Base-by-base conservation (phyloP, 1,140 invertebrate species). In the Lepeophtheirus salmonis region DNA sequence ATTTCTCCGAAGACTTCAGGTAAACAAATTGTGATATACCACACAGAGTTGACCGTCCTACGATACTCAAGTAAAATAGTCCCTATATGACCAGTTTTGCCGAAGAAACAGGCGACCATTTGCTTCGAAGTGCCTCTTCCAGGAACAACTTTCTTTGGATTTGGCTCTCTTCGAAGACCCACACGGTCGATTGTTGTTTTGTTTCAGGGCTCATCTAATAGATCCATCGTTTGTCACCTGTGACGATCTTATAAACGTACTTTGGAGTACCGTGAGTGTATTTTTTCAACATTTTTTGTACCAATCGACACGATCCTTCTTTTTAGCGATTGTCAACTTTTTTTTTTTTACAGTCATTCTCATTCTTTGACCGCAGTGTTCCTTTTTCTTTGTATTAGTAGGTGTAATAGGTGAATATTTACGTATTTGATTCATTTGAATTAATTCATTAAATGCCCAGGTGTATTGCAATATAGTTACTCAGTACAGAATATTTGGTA, bases 1-100 rank as follows among this genome's bases (percentile, higher is more conserved):
- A 41, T 41, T 6, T 41, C 30, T 41, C 30, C 30, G n/a, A 41
- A 41, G n/a, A 41, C 30, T 41, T 41, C 30, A 41, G 30, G 30
- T 41, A 41, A 66, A 67, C 59, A 68, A 62, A 69, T 68, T 20
- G 64, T 64, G 4, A 64, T 66, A 56, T 68, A 65, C 65, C 65
- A 66, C 60, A 64, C 60, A 52, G 64, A 57, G 65, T 65, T 66
- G 51, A 66, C 62, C 26, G 63, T 67, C 59, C 61, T 67, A 16
- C 25, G 63, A 30, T 64, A n/a, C 62, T 66, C 60, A 64, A 67
- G 54, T 22, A 63, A 6, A 20, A 67, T 61, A 2, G 64, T 67
- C 17, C 62, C 63, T 12, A 66, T 62, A 65, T 65, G 62, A 56
- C 63, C 62, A 60, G 20, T 66, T 64, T 53, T 65, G 17, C 51